Conservation (phyloP, 2,888 invertebrate species). For the Sarcophaga carnaria region DNA sequence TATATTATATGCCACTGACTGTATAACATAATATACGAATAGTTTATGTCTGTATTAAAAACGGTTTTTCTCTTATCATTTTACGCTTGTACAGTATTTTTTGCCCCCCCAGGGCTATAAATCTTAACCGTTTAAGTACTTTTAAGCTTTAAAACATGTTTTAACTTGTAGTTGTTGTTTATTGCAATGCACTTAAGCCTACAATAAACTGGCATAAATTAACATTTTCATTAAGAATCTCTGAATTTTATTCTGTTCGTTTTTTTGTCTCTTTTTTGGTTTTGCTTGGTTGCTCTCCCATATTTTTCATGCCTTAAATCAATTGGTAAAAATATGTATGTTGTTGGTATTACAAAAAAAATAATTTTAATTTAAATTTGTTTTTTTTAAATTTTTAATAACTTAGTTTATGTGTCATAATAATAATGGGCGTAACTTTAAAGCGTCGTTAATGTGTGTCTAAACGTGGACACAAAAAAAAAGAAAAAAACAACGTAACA, state of each 20-base stretch:
- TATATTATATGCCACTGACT: no score
- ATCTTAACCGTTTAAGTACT: no score
- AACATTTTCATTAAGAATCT: constrained; percentile 65
- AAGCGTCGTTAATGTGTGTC: constrained; percentile 60
- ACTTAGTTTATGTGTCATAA: constrained; percentile 50
- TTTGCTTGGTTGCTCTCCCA: no score
- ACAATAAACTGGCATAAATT: constrained; percentile 53
- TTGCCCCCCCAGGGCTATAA: constrained; percentile 11
- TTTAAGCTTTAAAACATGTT: constrained; percentile 15
- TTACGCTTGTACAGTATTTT: background rate
- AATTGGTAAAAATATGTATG: no score
- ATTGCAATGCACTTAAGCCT: constrained; percentile 34
- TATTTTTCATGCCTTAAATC: no score
- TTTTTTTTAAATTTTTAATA: constrained; percentile 24
- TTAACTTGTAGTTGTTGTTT: constrained; percentile 1
- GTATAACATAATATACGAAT: no score
- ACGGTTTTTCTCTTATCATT: no score
- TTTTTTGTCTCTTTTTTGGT: background rate
- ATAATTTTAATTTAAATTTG: no score
- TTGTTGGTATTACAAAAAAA: no score
- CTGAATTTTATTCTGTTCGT: constrained; percentile 9
- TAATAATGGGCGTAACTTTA: constrained; percentile 64
- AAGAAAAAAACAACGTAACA: no score
- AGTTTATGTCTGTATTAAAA: no score
- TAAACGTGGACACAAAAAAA: constrained; percentile 43